Conservation (phyloP, 2,888 invertebrate genomes). For the Ariolimax columbianus region DNA sequence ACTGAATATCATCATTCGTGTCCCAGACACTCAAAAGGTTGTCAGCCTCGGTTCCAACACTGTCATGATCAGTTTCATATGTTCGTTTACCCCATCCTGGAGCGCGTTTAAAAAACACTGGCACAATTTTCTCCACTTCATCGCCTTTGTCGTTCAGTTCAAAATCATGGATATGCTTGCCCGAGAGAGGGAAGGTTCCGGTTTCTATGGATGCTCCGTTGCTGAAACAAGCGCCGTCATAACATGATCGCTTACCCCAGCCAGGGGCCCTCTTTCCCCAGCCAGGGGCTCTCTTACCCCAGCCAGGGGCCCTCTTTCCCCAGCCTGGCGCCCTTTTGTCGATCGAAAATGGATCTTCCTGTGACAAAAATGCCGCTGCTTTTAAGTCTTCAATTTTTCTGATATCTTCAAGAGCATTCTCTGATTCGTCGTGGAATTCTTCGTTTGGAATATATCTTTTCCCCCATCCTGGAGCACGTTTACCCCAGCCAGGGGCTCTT, state of each 20-base stretch:
- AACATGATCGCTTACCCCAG: constrained; percentile 31
- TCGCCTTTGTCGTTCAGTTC: neutral
- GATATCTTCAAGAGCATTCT: neutral
- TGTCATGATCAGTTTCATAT: neutral
- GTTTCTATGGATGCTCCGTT: neutral
- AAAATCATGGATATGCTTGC: neutral
- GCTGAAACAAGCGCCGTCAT: neutral
- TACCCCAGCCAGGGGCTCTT: constrained; percentile 34
- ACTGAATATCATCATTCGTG: neutral
- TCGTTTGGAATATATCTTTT: constrained; percentile 6
- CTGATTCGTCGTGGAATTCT: neutral
- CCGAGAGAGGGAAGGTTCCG: neutral
- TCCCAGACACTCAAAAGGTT: neutral
- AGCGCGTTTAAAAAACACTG: constrained; percentile 2
- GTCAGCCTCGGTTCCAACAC: neutral
- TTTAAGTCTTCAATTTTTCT: neutral
- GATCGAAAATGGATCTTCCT: neutral
- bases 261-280: constrained; percentile 42
- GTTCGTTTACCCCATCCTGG: constrained; percentile 37
- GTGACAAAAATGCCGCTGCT: neutral
- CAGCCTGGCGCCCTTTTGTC: constrained; percentile 37
- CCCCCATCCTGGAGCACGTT: constrained; percentile 38
- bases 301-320: constrained; percentile 37
- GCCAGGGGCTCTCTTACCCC: constrained; percentile 37
- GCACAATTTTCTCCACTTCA: neutral